A percentile compares a stretch with the other conserved stretches of the same genome.
Evolutionary conservation across 2,888 invertebrate species (phyloP).

Genomic region (Eilema sororculum): DNA sequence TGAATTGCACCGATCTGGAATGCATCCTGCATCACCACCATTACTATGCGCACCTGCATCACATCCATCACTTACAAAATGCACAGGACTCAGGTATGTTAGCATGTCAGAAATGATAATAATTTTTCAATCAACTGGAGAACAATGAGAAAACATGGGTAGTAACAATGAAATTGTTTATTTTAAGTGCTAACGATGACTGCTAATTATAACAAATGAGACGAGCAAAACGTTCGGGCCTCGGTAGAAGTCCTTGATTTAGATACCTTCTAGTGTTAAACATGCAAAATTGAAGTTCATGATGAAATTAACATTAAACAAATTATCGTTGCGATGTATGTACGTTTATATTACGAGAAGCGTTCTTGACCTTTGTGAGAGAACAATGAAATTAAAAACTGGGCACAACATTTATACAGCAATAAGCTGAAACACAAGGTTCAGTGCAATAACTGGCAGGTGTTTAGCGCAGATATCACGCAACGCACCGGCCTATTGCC

Average conservation of each 20-base stretch:
- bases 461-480: slow-evolving; percentile 74
- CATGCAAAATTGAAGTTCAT: slow-evolving; percentile 56
- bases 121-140: slow-evolving; percentile 56
- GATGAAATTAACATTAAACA: slow-evolving; percentile 45
- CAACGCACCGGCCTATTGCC: slow-evolving; percentile 65
- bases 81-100: slow-evolving; percentile 88
- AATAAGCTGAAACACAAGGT: slow-evolving; percentile 68
- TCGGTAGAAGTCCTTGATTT: slow-evolving; percentile 62
- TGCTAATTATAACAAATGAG: slow-evolving; percentile 77
- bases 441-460: slow-evolving; percentile 69
- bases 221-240: slow-evolving; percentile 55
- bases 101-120: slow-evolving; percentile 42
- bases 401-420: slow-evolving; percentile 58
- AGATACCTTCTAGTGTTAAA: slow-evolving; percentile 49
- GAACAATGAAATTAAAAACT: slow-evolving; percentile 66
- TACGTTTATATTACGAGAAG: slow-evolving; percentile 50
- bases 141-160: slow-evolving; percentile 68
- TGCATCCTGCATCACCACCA: slow-evolving; percentile 92
- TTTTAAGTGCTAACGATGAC: slow-evolving; percentile 69
- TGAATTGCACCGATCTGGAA: slow-evolving; percentile 92
- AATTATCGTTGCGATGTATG: slow-evolving; percentile 57
- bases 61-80: slow-evolving; percentile 90
- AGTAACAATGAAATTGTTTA: slow-evolving; percentile 76
- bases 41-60: slow-evolving; percentile 91
- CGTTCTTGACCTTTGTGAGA: slow-evolving; percentile 75